Evolutionary conservation across 2,888 invertebrate species (phyloP), one percentile per base, ranked within the genome.

Genomic region (Ceraclea dissimilis): DNA sequence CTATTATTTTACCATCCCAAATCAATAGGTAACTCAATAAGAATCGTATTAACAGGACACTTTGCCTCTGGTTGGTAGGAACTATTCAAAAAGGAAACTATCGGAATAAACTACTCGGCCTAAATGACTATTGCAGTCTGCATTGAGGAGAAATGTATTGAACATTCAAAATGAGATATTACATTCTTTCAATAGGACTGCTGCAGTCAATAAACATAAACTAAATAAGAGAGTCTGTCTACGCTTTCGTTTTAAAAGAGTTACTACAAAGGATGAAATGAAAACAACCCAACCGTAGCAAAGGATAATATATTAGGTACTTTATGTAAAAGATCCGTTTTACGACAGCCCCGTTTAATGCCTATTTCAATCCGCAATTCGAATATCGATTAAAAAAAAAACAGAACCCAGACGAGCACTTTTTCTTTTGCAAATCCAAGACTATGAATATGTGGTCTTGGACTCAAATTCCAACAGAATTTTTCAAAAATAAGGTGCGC

Each of bases 181-280:
- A 39, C 39, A 39, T n/a, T 13, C 39, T 39, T 39, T 13, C 39
- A 39, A 39, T 39, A 26, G n/a, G n/a, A n/a, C n/a, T n/a, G n/a
- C 26, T 26, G 39, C 39, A 39, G 16, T n/a, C 39, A n/a, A 39
- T 39, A 39, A 39, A 39, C 16, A 39, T 8, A 31, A 39, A 39
- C 26, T 39, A 39, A 39, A 39, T 39, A 16, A 39, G 16, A 39
- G 39, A 13, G 8, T 39, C 39, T 39, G 13, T 39, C 39, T 39
- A 16, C 26, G 26, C 26, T 26, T n/a, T 6, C 26, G 26, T 6
- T 26, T 26, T 26, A 26, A 26, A 26, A 26, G 48, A 48, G 20
- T 48, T 21, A 19, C 19, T 44, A 48, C 48, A 21, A 48, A 16
- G 20, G 48, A 48, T n/a, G 48, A 48, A 48, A 48, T 21, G 18